Evolutionary conservation across 2,888 invertebrate genomes (phyloP).

Genomic region (Gasteruption jaculator): DNA sequence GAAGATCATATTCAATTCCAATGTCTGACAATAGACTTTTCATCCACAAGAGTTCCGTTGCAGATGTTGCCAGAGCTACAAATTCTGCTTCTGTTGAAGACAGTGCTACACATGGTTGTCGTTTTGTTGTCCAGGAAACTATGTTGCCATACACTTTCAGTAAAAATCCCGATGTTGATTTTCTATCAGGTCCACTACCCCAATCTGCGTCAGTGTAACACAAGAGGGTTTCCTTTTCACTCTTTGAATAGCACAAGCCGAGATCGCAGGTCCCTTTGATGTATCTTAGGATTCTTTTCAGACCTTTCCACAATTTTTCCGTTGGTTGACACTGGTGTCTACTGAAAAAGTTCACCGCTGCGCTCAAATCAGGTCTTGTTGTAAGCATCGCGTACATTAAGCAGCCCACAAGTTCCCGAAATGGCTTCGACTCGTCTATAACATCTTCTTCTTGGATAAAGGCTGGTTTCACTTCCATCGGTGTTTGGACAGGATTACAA

Average conservation of each 20-base stretch:
- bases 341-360: constrained; percentile 13
- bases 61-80: too few species aligned
- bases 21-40: too few species aligned
- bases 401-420: constrained; percentile 23
- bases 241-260: constrained; percentile 9
- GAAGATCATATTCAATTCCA: too few species aligned
- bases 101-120: too few species aligned
- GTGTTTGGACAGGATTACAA: constrained; percentile 26
- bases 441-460: constrained; percentile 10
- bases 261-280: constrained; percentile 14
- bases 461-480: constrained; percentile 22
- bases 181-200: constrained; percentile 24
- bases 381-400: constrained; percentile 14
- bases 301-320: constrained; percentile 13
- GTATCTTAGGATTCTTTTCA: constrained; percentile 21
- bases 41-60: too few species aligned
- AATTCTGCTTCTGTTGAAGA: too few species aligned
- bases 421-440: constrained; percentile 16
- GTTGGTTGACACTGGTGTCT: constrained; percentile 12
- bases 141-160: constrained; percentile 10
- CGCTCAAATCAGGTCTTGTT: constrained; percentile 18
- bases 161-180: constrained; percentile 25
- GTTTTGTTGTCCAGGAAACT: too few species aligned
- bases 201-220: constrained; percentile 31
- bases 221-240: neutral